A percentile compares a stretch with the other conserved stretches of the same genome.
phyloP scores from a whole-genome alignment of 2,113 vertebrate species.

The Nothocercus nigrocapillus region DNA sequence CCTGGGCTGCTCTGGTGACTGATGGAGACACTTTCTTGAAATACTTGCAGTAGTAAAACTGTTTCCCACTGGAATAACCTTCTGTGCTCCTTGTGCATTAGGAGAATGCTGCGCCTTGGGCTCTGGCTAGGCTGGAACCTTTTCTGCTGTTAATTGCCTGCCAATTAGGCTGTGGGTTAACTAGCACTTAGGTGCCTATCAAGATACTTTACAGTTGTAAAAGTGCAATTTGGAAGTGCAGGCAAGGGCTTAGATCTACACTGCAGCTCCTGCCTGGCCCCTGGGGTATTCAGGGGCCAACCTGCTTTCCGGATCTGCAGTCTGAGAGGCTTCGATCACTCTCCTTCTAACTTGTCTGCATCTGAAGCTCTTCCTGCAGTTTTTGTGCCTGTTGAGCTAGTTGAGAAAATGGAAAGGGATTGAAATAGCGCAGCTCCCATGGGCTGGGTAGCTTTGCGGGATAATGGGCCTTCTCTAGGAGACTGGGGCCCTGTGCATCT shows the following conservation, averaged over 20 bases:
- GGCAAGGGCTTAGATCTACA: neutral
- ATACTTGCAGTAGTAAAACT: neutral
- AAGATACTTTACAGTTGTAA: neutral
- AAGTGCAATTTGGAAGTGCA: neutral
- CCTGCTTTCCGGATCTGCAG: neutral
- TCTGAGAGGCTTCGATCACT: neutral
- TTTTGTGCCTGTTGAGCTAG: neutral
- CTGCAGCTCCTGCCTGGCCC: neutral
- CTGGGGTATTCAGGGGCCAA: neutral
- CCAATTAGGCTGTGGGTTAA: neutral
- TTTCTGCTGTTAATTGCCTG: neutral
- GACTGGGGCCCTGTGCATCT: neutral
- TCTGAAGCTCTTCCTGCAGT: neutral
- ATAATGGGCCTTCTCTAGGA: neutral
- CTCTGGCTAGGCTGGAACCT: neutral
- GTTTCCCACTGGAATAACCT: neutral
- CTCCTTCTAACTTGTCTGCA: neutral
- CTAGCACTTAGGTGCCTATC: neutral
- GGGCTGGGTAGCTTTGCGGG: neutral
- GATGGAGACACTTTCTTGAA: neutral
- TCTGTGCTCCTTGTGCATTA: neutral
- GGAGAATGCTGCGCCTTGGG: neutral
- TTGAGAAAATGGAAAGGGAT: neutral
- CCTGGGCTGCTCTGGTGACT: neutral
- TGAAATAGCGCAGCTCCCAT: neutral